A percentile compares a stretch with the other conserved stretches of the same genome.
Conservation (phyloP, 2,797 vertebrate species). For the Microtus agrestis region DNA sequence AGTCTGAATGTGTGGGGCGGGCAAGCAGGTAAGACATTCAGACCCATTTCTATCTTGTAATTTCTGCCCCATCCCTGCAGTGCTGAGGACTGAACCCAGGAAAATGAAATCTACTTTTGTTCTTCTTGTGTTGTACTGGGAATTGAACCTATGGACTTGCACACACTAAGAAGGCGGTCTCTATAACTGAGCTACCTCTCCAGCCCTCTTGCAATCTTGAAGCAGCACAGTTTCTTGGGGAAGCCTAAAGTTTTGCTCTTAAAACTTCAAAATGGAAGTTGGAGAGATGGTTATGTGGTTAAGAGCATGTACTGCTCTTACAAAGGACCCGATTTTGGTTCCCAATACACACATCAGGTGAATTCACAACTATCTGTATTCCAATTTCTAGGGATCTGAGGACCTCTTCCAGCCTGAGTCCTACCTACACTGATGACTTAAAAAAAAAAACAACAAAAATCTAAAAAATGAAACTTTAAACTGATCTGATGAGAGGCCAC, state of each 20-base stretch:
- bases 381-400: not conserved
- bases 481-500: not conserved
- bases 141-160: not conserved
- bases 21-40: not conserved
- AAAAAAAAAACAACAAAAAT: not conserved
- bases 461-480: not conserved
- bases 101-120: not conserved
- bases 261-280: not conserved
- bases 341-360: no score
- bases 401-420: not conserved
- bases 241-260: not conserved
- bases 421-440: not conserved
- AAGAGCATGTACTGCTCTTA: no score
- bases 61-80: not conserved
- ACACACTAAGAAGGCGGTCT: not conserved
- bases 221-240: conserved; percentile 11
- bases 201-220: not conserved
- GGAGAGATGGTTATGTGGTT: not conserved
- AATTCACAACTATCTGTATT: not conserved
- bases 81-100: not conserved
- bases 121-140: not conserved
- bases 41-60: not conserved
- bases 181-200: not conserved
- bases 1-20: not conserved
- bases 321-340: not conserved